A percentile compares a stretch with the other conserved stretches of the same genome.
phyloP scores from a whole-genome alignment of 2,797 vertebrate species.

The Cryptoprocta ferox region DNA sequence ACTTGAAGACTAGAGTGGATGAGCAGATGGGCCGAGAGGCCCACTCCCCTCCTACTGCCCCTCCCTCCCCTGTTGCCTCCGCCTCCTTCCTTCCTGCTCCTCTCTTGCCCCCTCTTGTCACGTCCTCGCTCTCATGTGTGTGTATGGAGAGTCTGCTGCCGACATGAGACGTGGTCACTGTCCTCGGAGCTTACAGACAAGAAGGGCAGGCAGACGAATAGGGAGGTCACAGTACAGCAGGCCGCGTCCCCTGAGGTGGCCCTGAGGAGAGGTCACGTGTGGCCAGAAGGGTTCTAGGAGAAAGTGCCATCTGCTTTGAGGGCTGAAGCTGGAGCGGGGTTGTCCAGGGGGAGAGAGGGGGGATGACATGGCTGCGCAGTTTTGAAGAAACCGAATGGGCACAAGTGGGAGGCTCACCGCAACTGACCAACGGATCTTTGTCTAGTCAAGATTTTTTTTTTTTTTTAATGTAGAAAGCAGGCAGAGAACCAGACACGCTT shows the following conservation, averaged over 20 bases:
- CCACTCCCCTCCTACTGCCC: not conserved
- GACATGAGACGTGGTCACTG: not conserved
- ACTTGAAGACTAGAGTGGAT: not conserved
- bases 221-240: not conserved
- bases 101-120: accelerated
- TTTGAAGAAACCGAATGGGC: not conserved
- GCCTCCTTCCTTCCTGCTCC: not conserved
- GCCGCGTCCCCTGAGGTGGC: accelerated
- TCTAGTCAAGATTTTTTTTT: not conserved
- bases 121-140: not conserved
- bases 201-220: not conserved
- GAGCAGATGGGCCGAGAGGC: not conserved
- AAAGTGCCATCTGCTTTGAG: not conserved
- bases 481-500: not conserved
- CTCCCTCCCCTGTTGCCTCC: not conserved
- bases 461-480: not conserved
- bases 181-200: not conserved
- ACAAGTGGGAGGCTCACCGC: not conserved
- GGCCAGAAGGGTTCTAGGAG: not conserved
- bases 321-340: not conserved
- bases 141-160: accelerated
- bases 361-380: not conserved
- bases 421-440: not conserved
- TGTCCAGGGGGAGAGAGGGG: not conserved
- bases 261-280: not conserved